Base-by-base conservation (phyloP, 2,888 invertebrate genomes). In the Agriopis aurantiaria region DNA sequence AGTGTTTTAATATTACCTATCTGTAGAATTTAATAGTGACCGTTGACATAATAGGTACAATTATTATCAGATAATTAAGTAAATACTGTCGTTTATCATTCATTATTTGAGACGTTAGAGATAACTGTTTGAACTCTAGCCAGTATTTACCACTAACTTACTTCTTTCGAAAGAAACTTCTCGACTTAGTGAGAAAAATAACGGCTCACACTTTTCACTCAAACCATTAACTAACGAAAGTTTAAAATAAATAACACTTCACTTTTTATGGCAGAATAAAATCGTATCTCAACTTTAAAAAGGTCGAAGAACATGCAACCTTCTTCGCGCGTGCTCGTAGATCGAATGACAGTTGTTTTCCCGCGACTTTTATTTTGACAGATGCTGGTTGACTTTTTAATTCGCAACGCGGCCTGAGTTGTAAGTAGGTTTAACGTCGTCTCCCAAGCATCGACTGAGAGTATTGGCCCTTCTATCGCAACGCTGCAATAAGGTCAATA, bases 321-420 rank as follows among this genome's bases (percentile, higher is more conserved):
- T 40, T 33, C 67, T 75, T 68, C 65, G 69, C 65, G 75, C 78
- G 78, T 60, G 49, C 62, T 65, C 77, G 58, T 72, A 73, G 75
- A 73, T 71, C 73, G 78, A 84, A 76, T 85, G 84, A 79, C 80
- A 82, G 65, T 68, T 60, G 55, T 52, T 80, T 84, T 82, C 79
- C 77, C 85, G 83, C 83, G 78, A 74, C 70, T 80, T 80, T 85
- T 83, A 84, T 84, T 84, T 81, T 81, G 82, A 78, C 80, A 80
- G 76, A 72, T 81, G 40, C 49, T 14, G 48, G 40, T 14, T 57
- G 65, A 72, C 76, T 69, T 72, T 72, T 71, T 68, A 63, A 65
- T 69, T 73, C 62, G 71, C 68, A 49, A 65, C 63, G 68, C 43
- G 65, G 33, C n/a, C 8, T 60, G 51, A 10, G 23, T 72, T 49